A percentile compares a stretch with the other conserved stretches of the same genome.
Evolutionary conservation across 2,888 invertebrate species (phyloP).

Genomic region (Unio pictorum): DNA sequence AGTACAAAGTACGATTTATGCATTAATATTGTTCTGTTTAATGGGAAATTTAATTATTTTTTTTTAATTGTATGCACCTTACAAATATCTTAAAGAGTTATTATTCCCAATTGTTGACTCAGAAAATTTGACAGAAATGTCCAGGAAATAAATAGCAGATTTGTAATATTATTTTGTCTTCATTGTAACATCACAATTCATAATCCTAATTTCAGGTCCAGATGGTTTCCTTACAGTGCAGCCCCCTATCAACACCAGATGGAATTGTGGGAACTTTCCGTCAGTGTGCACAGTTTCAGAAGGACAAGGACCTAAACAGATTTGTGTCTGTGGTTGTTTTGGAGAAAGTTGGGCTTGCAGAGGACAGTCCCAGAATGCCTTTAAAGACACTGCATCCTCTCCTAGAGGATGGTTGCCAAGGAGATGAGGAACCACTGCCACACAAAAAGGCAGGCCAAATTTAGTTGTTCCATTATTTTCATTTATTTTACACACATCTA

Average conservation of each 20-base stretch:
- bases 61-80: background rate
- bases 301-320: conserved; percentile 55
- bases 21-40: background rate
- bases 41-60: background rate
- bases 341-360: conserved; percentile 68
- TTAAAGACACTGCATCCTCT: conserved; percentile 68
- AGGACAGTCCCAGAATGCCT: conserved; percentile 67
- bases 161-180: too few relatives aligned
- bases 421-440: conserved; percentile 56
- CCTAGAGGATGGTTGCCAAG: conserved; percentile 66
- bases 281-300: conserved; percentile 65
- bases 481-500: too few relatives aligned
- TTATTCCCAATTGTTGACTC: too few relatives aligned
- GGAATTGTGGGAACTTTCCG: conserved; percentile 63
- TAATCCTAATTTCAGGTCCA: conserved; percentile 43
- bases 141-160: too few relatives aligned
- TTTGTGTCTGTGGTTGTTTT: conserved; percentile 66
- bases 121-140: too few relatives aligned
- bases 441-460: conserved; percentile 50
- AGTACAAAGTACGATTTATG: too few relatives aligned
- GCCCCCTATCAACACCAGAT: conserved; percentile 64
- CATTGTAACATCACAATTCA: too few relatives aligned
- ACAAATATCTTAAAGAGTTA: too few relatives aligned
- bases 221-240: conserved; percentile 69
- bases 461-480: too few relatives aligned